Base-by-base conservation (phyloP, 2,888 invertebrate genomes). In the Diaperis boleti region DNA sequence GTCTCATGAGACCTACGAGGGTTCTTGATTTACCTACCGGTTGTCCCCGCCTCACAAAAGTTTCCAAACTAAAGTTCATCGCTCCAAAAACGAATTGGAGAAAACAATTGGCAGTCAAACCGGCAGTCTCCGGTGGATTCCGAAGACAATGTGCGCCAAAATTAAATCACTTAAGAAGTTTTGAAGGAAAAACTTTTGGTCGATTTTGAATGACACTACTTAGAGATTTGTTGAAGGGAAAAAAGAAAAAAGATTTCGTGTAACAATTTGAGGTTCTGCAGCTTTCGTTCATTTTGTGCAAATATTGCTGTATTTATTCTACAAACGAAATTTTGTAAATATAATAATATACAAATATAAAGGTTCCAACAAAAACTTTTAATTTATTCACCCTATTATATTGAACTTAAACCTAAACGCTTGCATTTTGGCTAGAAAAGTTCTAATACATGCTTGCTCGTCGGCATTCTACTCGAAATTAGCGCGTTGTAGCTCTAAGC, bases 41-140 rank as follows among this genome's bases (percentile, higher is more conserved):
- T 22, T 31, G 31, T 47, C 18, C 18, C 35, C 18, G 18, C 13
- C 37, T 52, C 17, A 33, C n/a, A n/a, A 37, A 39, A 49, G 15
- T 52, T 22, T 10, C 8, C 15, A 11, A 52, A 52, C 33, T 49
- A 20, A 31, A 52, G 52, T 52, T 52, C 39, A 39, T 1, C 29
- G 35, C 11, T 18, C 22, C 18, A 13, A 37, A 52, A 52, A 26
- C 52, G 15, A 52, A 52, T 52, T 20, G 26, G 35, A 52, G 52
- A 22, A 52, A 52, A 52, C 52, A 52, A 52, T 52, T 26, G 37
- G 22, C 37, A 39, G 52, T 26, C 37, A 49, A 49, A 47, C 47
- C 15, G 29, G 26, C 47, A 49, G 33, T 33, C 37, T 52, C 39
- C n/a, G 14, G 22, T 26, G 22, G 18, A 52, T 52, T 50, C 35